These are phyloP conservation scores for Lucilia cuprina DNA, from an alignment of 1,140 invertebrate genomes.

Conservation along the genomic window DNA sequence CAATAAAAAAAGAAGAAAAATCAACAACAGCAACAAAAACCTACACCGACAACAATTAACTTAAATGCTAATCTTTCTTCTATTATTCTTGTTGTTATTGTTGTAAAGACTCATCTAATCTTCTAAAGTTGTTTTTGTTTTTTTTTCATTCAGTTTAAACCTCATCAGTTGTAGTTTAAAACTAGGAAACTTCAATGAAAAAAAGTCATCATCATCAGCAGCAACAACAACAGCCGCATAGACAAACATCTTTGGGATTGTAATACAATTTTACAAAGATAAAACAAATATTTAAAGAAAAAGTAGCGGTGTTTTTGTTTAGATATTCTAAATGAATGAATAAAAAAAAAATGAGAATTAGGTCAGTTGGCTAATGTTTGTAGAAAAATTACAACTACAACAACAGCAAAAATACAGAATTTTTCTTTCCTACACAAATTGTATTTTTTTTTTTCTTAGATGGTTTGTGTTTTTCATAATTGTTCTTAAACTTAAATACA, in stretches of 20 bases:
- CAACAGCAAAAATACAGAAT: neutral
- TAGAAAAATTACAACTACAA: neutral
- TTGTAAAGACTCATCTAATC: neutral
- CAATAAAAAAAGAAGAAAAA: neutral
- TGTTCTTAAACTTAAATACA: neutral
- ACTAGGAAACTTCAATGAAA: neutral
- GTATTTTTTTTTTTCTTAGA: too few relatives aligned
- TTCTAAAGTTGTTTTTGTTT: neutral
- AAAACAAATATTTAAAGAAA: conserved; percentile 13
- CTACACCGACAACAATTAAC: conserved; percentile 1
- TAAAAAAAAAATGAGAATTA: neutral
- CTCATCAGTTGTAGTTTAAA: neutral
- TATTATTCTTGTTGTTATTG: neutral
- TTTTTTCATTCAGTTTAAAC: neutral
- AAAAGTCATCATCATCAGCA: neutral
- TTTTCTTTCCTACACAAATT: neutral
- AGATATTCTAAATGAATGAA: neutral
- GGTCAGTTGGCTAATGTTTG: neutral
- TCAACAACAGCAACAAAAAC: neutral
- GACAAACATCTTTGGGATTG: neutral
- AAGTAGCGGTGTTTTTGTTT: neutral
- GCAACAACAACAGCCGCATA: neutral
- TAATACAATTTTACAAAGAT: neutral
- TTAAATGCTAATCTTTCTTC: neutral
- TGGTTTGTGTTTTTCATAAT: neutral